Percentiles rank a stretch among this genome's conserved stretches.
phyloP scores from a whole-genome alignment of 2,888 invertebrate species.

The Mamestra brassicae region DNA sequence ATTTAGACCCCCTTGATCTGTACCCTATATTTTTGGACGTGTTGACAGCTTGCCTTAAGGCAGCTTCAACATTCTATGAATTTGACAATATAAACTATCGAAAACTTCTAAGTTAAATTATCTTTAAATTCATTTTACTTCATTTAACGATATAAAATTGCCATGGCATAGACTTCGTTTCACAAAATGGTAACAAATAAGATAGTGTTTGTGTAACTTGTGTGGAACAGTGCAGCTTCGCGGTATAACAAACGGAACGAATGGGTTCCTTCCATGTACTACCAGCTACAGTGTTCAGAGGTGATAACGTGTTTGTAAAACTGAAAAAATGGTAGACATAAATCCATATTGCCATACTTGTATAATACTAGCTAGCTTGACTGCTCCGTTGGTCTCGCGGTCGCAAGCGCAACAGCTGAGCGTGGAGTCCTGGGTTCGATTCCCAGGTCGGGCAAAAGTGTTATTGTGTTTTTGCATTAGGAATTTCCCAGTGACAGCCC shows the following conservation, averaged over 20 bases:
- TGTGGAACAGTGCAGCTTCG: constrained; percentile 20
- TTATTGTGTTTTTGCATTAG: too few species aligned
- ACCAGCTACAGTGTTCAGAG: background rate
- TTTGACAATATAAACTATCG: background rate
- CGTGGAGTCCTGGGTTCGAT: too few species aligned
- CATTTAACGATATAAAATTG: constrained; percentile 45
- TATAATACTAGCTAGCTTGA: too few species aligned
- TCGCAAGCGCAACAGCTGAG: too few species aligned
- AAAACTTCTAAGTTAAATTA: constrained; percentile 12
- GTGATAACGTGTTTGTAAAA: background rate
- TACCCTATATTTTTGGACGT: background rate
- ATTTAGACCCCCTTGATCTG: background rate
- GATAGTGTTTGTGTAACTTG: constrained; percentile 35
- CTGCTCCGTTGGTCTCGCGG: too few species aligned
- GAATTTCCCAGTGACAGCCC: too few species aligned
- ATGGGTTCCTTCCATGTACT: constrained; percentile 13
- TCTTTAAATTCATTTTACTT: background rate
- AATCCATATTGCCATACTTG: too few species aligned
- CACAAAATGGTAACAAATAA: constrained; percentile 15
- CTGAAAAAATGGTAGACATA: too few species aligned
- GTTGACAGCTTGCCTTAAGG: background rate
- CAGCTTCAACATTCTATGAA: background rate
- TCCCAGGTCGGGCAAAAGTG: too few species aligned
- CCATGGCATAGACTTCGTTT: constrained; percentile 31
- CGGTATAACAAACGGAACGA: constrained; percentile 29